phyloP scores from a whole-genome alignment of 2,113 vertebrate species.

The Microcebus jonahi region DNA sequence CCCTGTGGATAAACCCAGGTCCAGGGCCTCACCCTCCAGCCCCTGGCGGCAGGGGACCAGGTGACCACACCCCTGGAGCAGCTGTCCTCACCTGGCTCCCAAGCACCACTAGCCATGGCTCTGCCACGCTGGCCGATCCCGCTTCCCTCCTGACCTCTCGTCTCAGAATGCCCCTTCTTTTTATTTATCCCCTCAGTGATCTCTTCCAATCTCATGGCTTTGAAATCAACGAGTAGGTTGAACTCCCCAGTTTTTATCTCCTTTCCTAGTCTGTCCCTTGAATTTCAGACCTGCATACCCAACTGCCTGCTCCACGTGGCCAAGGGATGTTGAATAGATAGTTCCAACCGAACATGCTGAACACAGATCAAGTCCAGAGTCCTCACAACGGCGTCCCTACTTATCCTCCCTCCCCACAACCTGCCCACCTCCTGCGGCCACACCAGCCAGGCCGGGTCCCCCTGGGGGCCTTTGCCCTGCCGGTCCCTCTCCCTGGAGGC shows the following conservation, averaged over 20 bases:
- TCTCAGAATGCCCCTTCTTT: neutral
- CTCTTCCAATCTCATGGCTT: conserved; percentile 2
- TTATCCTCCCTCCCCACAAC: neutral
- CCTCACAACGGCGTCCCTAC: neutral
- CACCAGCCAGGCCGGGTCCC: neutral
- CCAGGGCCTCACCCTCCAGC: no score
- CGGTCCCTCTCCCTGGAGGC: neutral
- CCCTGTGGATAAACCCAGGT: neutral
- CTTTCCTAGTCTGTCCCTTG: neutral
- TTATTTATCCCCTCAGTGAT: neutral
- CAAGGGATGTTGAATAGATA: neutral
- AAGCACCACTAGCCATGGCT: neutral
- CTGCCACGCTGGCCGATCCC: rapidly evolving
- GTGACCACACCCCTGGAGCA: neutral
- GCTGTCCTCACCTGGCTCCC: no score
- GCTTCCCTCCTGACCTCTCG: neutral
- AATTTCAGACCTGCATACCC: neutral
- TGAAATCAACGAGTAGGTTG: neutral
- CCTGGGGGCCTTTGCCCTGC: neutral
- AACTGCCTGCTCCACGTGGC: neutral
- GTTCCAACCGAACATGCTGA: neutral
- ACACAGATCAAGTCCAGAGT: neutral
- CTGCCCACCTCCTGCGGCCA: neutral
- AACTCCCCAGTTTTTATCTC: neutral
- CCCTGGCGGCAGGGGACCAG: no score